Evolutionary conservation across 2,113 vertebrate species (phyloP).

Genomic region (Penelope pileata): DNA sequence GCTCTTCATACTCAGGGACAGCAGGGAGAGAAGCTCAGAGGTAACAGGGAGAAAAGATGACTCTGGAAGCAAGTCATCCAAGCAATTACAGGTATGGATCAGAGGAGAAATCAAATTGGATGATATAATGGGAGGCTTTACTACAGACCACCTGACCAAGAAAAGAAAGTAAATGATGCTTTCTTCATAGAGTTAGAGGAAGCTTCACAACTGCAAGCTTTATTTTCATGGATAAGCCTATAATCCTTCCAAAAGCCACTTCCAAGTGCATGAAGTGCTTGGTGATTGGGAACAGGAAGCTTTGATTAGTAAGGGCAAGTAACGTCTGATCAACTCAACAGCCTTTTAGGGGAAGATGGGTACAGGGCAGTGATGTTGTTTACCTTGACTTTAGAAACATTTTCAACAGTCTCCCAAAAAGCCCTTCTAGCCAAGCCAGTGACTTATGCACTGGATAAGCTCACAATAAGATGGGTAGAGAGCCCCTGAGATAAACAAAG

Average conservation of each 20-base stretch:
- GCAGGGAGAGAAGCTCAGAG: not conserved
- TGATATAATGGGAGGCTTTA: not conserved
- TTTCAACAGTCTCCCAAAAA: not conserved
- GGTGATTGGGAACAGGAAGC: not conserved
- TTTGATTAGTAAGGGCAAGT: not conserved
- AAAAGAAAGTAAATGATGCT: not conserved
- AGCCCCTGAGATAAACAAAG: not conserved
- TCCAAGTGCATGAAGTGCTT: not conserved
- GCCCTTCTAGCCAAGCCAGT: not conserved
- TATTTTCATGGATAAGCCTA: fast-evolving
- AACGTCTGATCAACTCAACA: not conserved
- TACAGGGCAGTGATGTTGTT: not conserved
- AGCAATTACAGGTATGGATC: not conserved
- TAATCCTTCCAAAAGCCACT: not conserved
- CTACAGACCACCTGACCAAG: not conserved
- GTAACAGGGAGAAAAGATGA: not conserved
- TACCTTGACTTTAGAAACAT: not conserved
- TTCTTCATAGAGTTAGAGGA: not conserved
- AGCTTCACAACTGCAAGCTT: not conserved
- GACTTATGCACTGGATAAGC: not conserved
- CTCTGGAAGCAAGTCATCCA: not conserved
- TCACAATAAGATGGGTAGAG: not conserved
- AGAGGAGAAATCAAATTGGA: not conserved
- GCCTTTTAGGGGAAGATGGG: not conserved
- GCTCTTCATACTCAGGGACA: not conserved